Evolutionary conservation across 2,113 vertebrate genomes (phyloP).

Genomic region (Entelurus aequoreus): DNA sequence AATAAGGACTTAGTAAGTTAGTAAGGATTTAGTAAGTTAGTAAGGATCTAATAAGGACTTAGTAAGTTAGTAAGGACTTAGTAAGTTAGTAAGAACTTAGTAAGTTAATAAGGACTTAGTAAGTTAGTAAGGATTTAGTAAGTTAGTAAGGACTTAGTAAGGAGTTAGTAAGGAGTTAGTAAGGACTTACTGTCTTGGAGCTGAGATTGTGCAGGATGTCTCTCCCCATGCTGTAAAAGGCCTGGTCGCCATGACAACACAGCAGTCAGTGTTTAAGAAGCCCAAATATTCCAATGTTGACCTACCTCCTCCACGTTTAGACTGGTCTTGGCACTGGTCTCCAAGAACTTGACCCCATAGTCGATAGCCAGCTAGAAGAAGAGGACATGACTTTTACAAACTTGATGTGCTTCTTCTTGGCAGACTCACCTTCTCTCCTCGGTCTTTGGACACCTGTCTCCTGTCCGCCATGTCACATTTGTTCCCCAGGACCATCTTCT

Average conservation of each 20-base stretch:
- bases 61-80: no score
- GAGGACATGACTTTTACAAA: neutral
- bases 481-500: conserved; percentile 96
- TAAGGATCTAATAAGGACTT: no score
- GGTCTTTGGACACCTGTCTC: conserved; percentile 96
- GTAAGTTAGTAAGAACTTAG: no score
- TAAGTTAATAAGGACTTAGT: no score
- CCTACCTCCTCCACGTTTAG: conserved; percentile 96
- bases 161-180: neutral
- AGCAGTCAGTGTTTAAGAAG: neutral
- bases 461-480: conserved; percentile 98
- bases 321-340: conserved; percentile 96
- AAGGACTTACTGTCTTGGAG: conserved; percentile 88
- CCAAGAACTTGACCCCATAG: conserved; percentile 96
- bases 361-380: conserved; percentile 90
- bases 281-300: neutral
- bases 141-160: no score
- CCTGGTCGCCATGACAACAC: conserved; percentile 62
- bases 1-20: no score
- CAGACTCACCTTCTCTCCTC: conserved; percentile 88
- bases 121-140: no score
- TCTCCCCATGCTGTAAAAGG: conserved; percentile 92
- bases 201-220: conserved; percentile 97
- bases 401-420: no score
- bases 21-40: no score